phyloP scores from a whole-genome alignment of 2,888 invertebrate species.

The Argyresthia albistria region DNA sequence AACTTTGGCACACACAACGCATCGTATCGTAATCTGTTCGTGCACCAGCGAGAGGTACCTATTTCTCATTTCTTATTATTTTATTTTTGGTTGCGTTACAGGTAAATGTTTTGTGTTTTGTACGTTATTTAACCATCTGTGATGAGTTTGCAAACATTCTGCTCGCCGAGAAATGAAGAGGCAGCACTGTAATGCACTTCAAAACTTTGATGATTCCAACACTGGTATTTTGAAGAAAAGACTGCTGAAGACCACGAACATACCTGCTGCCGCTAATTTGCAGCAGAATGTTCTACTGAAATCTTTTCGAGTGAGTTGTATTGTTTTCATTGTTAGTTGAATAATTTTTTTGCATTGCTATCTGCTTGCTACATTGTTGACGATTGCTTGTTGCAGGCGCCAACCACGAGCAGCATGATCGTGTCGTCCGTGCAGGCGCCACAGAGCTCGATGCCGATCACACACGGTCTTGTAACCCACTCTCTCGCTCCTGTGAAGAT shows the following conservation, averaged over 20 bases:
- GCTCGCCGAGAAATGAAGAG: slow-evolving; percentile 60
- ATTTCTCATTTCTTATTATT: slow-evolving; percentile 48
- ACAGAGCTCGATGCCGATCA: slow-evolving; percentile 56
- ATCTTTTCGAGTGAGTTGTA: slow-evolving; percentile 55
- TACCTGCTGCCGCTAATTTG: slow-evolving; percentile 31
- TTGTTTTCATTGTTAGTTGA: neutral
- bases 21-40: slow-evolving; percentile 17
- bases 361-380: slow-evolving; percentile 28
- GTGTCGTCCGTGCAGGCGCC: slow-evolving; percentile 61
- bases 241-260: slow-evolving; percentile 53
- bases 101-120: slow-evolving; percentile 48
- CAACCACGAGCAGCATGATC: slow-evolving; percentile 66
- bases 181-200: slow-evolving; percentile 64
- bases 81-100: slow-evolving; percentile 60
- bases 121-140: slow-evolving; percentile 50
- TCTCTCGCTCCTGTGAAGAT: slow-evolving; percentile 60
- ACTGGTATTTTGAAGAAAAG: slow-evolving; percentile 67
- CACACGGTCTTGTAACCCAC: slow-evolving; percentile 57
- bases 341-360: neutral
- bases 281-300: slow-evolving; percentile 62
- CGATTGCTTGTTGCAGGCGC: slow-evolving; percentile 43
- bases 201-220: slow-evolving; percentile 66
- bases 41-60: slow-evolving; percentile 23
- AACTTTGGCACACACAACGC: slow-evolving; percentile 16
- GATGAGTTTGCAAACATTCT: slow-evolving; percentile 47